Conservation (phyloP, 2,113 vertebrate species). For the Oreochromis niloticus region DNA sequence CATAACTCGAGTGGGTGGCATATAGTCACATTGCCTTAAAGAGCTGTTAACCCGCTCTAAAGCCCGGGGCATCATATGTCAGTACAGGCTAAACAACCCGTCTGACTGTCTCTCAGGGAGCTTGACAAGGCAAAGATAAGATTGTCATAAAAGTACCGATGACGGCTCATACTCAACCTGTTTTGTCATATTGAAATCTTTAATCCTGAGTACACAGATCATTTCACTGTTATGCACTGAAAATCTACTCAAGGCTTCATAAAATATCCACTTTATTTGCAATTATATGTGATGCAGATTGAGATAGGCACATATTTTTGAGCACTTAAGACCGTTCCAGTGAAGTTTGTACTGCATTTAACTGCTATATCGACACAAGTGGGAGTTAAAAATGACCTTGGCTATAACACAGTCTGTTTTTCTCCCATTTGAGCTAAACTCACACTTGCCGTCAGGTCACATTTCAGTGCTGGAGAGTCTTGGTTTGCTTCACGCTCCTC, state of each 20-base stretch:
- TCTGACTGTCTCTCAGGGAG: neutral
- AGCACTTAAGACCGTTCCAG: neutral
- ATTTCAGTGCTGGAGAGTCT: neutral
- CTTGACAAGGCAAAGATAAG: neutral
- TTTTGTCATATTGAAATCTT: neutral
- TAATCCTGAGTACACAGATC: neutral
- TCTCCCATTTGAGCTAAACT: neutral
- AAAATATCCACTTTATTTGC: neutral
- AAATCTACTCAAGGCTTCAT: neutral
- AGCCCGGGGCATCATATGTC: neutral
- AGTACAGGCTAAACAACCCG: neutral
- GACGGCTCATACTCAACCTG: neutral
- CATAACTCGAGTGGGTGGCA: neutral
- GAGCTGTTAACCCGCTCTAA: neutral
- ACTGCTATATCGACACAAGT: neutral
- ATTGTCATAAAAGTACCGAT: neutral
- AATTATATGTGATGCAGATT: neutral
- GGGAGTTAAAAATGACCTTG: constrained; percentile 5
- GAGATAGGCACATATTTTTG: neutral
- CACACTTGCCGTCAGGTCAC: neutral
- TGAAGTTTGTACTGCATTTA: neutral
- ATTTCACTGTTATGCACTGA: neutral
- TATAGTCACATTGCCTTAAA: neutral
- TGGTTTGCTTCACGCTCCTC: neutral
- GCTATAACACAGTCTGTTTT: neutral